Evolutionary conservation across 2,797 vertebrate species (phyloP), one percentile per base, ranked within the genome.

Genomic region (Sebastes iracundus): DNA sequence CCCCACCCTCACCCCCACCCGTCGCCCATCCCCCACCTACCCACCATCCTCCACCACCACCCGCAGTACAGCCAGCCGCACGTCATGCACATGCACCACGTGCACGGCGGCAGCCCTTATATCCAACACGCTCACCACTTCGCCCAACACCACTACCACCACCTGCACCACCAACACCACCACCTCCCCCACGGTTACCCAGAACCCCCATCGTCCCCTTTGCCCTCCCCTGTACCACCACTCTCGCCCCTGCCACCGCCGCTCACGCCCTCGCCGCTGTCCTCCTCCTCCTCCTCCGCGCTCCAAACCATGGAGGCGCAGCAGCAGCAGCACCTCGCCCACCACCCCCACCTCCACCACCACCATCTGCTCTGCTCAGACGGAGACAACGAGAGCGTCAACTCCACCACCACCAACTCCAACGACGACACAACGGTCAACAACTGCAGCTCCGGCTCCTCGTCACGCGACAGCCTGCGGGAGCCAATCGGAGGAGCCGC

Each of bases 371-470:
- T 93, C 56, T 96, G 93, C 91, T 99, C 97, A 0, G 97, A 98
- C 6, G 97, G 97, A 0, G 97, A 99, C 93, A 98, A 98, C 13
- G 97, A 98, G 89, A 98, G 97, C 35, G 96, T 98, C 25, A 97
- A 97, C 90, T 98, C 97, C 94, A 97, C 97, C 93, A 97, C 97
- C 93, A 97, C 96, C 92, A 98, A 98, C 93, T 98, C 97, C 93
- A 98, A 98, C 5, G 97, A 98, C 76, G 98, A 94, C 88, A 91
- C 93, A 53, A 94, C 93, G 1, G 87, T 97, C 89, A 97, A 98
- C 94, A 98, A 99, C 94, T 98, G 97, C 96, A 98, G 97, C 92
- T 97, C 97, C 0, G 97, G 97, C 68, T 98, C 97, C 6, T 98
- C 97, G 1, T 99, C 97, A 0, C 95, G 96, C 0, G 97, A 99